Base-by-base conservation (phyloP, 1,140 invertebrate genomes). In the Drosophila seguyi region DNA sequence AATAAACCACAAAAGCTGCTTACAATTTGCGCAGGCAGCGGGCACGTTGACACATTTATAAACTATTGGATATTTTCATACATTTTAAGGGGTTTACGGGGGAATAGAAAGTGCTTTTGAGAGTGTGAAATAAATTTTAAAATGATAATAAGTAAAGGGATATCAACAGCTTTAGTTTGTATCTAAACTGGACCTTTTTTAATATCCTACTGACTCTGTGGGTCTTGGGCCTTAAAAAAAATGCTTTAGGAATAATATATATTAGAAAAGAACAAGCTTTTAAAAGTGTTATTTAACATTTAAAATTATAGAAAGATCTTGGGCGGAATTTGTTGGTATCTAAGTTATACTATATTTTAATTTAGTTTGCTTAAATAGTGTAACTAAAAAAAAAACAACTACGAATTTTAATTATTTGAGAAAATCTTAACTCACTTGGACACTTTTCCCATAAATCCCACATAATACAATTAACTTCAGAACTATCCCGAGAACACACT, bases 1-100 rank as follows among this genome's bases (percentile, higher is more conserved):
- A 69, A 80, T 47, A 62, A 56, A 73, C 67, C 68, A 39, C 56
- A 39, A 74, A 73, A 73, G 71, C 67, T 74, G 31, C 71, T 52
- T 73, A 53, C 18, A 42, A 47, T 39, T 53, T 52, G 52, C 29
- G 25, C 41, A 42, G 16, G 11, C 22, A 25, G 10, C 41, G n/a
- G 11, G 16, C 50, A 67, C 14, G 44, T 41, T 27, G 57, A n/a
- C 29, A 38, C 42, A 42, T 34, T 18, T 14, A 34, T 48, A 44
- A 69, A 22, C n/a, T 22, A 5, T 50, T 25, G 0, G 0, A 8
- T 2, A n/a, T 48, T 48, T 48, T 11, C 0, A 39, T 11, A 10
- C 0, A 25, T 4, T 47, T 47, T 16, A 16, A 8, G 14, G 16
- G 47, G 13, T n/a, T 20, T 16, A 11, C 14, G 16, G 2, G 3